These are phyloP conservation scores for Phanerotoma sp. DNA, from an alignment of 2,888 invertebrate species.

Conservation along the genomic window DNA sequence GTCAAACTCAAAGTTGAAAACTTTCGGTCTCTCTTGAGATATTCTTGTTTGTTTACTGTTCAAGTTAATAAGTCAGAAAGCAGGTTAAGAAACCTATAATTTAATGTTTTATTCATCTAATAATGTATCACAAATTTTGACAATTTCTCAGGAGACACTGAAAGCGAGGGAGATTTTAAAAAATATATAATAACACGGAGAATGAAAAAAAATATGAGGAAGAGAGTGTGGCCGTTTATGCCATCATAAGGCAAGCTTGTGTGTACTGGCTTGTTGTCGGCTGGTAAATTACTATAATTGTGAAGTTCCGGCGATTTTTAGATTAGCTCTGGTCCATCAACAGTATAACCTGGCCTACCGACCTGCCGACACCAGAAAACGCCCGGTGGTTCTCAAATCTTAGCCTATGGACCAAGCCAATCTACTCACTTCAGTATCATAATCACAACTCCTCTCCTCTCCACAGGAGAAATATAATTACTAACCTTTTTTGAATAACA, in stretches of 20 bases:
- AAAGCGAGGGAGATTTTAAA: background rate
- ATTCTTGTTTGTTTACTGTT: constrained; percentile 5
- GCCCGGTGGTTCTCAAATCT: constrained; percentile 41
- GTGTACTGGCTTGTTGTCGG: constrained; percentile 54
- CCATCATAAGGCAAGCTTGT: constrained; percentile 42
- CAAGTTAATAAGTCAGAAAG: constrained; percentile 1
- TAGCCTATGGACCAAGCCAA: background rate
- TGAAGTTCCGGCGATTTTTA: constrained; percentile 57
- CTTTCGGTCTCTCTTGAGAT: constrained; percentile 10
- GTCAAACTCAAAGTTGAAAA: constrained; percentile 6
- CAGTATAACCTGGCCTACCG: constrained; percentile 41
- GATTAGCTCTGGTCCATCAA: constrained; percentile 57
- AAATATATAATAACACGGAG: background rate
- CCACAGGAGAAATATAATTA: too few relatives aligned
- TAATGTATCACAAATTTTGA: background rate
- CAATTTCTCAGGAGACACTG: background rate
- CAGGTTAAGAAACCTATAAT: too few relatives aligned
- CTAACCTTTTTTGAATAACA: too few relatives aligned
- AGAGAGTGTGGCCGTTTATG: constrained; percentile 32
- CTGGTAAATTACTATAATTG: constrained; percentile 57
- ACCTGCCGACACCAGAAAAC: constrained; percentile 42
- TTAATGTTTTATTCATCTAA: too few relatives aligned
- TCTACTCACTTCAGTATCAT: too few relatives aligned
- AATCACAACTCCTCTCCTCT: too few relatives aligned
- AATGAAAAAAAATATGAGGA: constrained; percentile 1